Evolutionary conservation across 2,888 invertebrate genomes (phyloP), one percentile per base, ranked within the genome.

Genomic region (Eustalomyia histrio): DNA sequence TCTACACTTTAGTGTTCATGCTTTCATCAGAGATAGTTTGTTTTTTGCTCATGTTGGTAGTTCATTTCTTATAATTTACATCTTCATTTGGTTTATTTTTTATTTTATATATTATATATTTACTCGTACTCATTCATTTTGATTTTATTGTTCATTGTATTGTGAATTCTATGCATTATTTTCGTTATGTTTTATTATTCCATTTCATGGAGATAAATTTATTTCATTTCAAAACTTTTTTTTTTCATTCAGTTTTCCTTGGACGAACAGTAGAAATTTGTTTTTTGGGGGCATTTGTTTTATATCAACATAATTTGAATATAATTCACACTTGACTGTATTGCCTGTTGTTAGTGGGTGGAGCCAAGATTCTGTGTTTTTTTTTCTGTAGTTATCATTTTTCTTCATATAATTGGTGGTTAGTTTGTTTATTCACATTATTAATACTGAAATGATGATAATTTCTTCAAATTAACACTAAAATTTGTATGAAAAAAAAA

Each of bases 241-340:
- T 65, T 68, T 16, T 57, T 53, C 50, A 47, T 68, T 68, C 76
- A n/a, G n/a, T 47, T n/a, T 47, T 47, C 4, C 43, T n/a, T 47
- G 43, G 3, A n/a, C 43, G 12, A 7, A 12, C 1, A 29, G 14
- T 35, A 65, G 17, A 64, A 52, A 33, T 65, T 68, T 52, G n/a
- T n/a, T n/a, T 79, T 85, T 83, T 79, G 84, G 81, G 71, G 79
- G 84, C 85, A 84, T 82, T 82, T 76, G 84, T 68, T 84, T 84
- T 81, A 74, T 72, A 83, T 83, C 83, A 83, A 55, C 14, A 64
- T 76, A 76, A 85, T 84, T 85, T 83, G 85, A 87, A 85, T 87
- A 86, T 86, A 88, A 87, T 88, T 87, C 85, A 87, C 87, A 86
- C 85, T 86, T 87, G 86, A 87, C 84, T 47, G n/a, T n/a, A 4